Conservation (phyloP, 2,113 vertebrate species). For the Arenaria interpres region DNA sequence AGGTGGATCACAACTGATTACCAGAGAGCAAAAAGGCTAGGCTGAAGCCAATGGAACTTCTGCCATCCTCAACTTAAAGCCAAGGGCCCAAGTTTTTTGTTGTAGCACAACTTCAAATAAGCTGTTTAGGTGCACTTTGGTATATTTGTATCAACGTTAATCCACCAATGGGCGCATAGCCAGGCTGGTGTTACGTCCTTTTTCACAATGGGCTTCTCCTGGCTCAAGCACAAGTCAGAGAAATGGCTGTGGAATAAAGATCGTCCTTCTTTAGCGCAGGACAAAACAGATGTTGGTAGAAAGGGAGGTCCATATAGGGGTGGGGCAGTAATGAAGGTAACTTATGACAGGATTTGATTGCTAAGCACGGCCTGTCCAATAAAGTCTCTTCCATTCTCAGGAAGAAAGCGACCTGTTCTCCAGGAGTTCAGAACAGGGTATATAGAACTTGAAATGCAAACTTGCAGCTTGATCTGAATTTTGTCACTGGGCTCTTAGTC, state of each 20-base stretch:
- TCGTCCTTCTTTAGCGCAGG: background rate
- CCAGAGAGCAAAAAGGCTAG: background rate
- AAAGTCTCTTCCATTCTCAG: background rate
- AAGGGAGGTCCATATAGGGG: background rate
- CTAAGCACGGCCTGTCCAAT: background rate
- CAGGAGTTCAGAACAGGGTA: background rate
- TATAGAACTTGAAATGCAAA: background rate
- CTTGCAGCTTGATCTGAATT: background rate
- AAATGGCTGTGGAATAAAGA: background rate
- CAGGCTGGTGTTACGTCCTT: background rate
- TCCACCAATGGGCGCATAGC: fast-evolving
- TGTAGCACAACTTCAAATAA: background rate
- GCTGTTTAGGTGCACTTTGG: background rate
- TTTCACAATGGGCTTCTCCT: background rate
- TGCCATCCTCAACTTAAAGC: background rate
- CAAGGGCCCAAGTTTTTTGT: background rate
- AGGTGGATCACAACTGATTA: background rate
- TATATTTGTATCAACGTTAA: background rate
- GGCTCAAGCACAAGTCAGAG: background rate
- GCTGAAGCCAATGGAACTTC: background rate
- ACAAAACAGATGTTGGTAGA: background rate
- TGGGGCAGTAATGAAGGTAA: background rate
- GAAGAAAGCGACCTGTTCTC: background rate
- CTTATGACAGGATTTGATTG: background rate
- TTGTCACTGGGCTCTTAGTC: background rate